Evolutionary conservation across 2,113 vertebrate genomes (phyloP).

Genomic region (Epinephelus moara): DNA sequence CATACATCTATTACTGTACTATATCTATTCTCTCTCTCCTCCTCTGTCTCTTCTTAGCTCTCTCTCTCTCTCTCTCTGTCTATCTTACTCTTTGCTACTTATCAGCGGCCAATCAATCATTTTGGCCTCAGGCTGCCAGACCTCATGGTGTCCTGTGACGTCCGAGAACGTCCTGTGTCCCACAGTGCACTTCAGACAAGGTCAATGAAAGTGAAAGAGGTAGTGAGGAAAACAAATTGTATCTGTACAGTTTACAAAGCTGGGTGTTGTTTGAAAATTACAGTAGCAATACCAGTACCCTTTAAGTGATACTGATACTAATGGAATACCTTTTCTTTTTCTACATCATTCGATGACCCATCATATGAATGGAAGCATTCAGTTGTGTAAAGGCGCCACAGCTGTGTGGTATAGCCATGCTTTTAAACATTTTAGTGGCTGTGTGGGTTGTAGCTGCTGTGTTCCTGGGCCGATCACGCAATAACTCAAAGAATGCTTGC

Average conservation of each 20-base stretch:
- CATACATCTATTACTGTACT: constrained; percentile 49
- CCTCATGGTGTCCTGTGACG: constrained; percentile 32
- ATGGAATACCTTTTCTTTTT: too few relatives aligned
- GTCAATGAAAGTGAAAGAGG: background rate
- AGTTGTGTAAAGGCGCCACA: too few relatives aligned
- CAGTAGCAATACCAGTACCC: too few relatives aligned
- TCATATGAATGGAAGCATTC: too few relatives aligned
- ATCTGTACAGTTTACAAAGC: background rate
- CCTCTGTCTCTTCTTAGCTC: background rate
- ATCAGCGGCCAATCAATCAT: constrained; percentile 47
- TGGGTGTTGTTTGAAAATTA: too few relatives aligned
- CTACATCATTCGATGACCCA: too few relatives aligned
- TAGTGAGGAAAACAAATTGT: background rate
- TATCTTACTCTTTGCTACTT: background rate
- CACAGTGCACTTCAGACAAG: constrained; percentile 16
- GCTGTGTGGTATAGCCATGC: too few relatives aligned
- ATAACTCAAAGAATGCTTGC: too few relatives aligned
- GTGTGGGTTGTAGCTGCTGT: too few relatives aligned
- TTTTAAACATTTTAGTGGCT: too few relatives aligned
- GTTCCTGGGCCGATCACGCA: too few relatives aligned
- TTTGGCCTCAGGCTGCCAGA: constrained; percentile 15
- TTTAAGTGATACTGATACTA: too few relatives aligned
- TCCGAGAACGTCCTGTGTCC: background rate
- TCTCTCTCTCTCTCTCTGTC: background rate
- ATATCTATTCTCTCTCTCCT: constrained; percentile 20